Evolutionary conservation across 2,113 vertebrate species (phyloP).

Genomic region (Nycticorax nycticorax): DNA sequence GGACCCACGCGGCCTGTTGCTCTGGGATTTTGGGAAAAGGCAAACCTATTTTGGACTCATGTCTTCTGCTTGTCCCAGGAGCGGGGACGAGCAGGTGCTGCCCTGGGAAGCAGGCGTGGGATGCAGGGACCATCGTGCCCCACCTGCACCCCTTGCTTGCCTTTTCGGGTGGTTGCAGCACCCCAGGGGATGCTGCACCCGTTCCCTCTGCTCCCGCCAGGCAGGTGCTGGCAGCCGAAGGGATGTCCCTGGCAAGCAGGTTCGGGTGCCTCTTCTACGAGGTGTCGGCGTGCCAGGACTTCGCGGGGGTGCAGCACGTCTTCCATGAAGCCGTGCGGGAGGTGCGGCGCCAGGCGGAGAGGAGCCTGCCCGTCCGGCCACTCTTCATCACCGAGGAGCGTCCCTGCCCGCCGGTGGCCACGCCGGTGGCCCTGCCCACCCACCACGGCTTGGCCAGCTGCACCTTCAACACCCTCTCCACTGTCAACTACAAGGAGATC

Average conservation of each 20-base stretch:
- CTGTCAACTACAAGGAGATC: slow-evolving; percentile 85
- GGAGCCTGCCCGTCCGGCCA: slow-evolving; percentile 47
- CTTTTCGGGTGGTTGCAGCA: accelerated
- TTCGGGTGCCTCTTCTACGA: slow-evolving; percentile 85
- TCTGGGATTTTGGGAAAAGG: background rate
- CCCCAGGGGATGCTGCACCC: background rate
- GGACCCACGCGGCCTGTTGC: accelerated
- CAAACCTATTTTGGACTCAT: background rate
- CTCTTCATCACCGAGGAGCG: slow-evolving; percentile 83
- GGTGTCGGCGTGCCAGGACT: slow-evolving; percentile 88
- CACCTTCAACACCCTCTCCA: slow-evolving; percentile 76
- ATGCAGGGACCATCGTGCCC: too few species aligned
- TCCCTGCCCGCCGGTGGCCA: slow-evolving; percentile 54
- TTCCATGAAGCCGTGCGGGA: slow-evolving; percentile 87
- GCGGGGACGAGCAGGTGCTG: background rate
- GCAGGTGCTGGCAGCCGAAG: slow-evolving; percentile 86
- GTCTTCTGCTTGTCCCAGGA: background rate
- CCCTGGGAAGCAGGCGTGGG: accelerated
- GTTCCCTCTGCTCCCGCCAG: slow-evolving; percentile 45
- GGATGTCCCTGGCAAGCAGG: slow-evolving; percentile 76
- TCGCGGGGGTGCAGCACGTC: slow-evolving; percentile 77
- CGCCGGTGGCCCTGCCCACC: slow-evolving; percentile 3
- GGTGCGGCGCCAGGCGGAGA: slow-evolving; percentile 71
- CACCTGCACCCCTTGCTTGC: background rate
- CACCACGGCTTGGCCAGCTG: slow-evolving; percentile 74